Conservation (phyloP, 2,888 invertebrate species). For the Drosophila fungiperda region DNA sequence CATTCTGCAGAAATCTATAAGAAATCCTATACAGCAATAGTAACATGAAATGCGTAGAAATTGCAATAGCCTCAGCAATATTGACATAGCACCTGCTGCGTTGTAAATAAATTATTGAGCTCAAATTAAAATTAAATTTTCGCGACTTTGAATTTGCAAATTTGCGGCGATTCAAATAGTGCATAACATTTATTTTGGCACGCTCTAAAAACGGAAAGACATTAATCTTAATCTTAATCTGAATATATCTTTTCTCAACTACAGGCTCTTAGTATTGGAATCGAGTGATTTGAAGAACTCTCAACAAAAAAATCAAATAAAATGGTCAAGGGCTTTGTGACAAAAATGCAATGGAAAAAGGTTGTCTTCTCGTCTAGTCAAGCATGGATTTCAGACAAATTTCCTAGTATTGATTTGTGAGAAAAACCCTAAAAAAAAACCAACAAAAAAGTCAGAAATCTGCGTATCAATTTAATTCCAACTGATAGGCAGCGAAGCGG, state of each 20-base stretch:
- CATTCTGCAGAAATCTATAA: neutral
- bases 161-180: constrained; percentile 46
- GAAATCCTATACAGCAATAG: neutral
- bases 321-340: constrained; percentile 19
- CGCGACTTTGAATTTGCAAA: neutral
- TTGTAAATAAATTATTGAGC: neutral
- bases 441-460: constrained; percentile 25
- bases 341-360: constrained; percentile 34
- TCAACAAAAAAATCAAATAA: constrained; percentile 23
- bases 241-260: neutral
- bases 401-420: constrained; percentile 62
- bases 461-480: constrained; percentile 62
- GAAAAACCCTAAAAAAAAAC: constrained; percentile 38
- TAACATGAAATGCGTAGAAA: neutral
- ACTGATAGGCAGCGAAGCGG: constrained; percentile 43
- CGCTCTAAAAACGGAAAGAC: constrained; percentile 67
- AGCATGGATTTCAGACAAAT: constrained; percentile 56
- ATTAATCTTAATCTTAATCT: constrained; percentile 23
- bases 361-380: constrained; percentile 37
- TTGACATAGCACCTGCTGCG: neutral
- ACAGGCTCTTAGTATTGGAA: neutral
- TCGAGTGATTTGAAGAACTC: neutral
- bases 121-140: neutral
- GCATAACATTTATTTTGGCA: constrained; percentile 69
- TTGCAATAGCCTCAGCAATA: neutral